Evolutionary conservation across 1,140 invertebrate genomes (phyloP).

Genomic region (Nixonia krombeini): DNA sequence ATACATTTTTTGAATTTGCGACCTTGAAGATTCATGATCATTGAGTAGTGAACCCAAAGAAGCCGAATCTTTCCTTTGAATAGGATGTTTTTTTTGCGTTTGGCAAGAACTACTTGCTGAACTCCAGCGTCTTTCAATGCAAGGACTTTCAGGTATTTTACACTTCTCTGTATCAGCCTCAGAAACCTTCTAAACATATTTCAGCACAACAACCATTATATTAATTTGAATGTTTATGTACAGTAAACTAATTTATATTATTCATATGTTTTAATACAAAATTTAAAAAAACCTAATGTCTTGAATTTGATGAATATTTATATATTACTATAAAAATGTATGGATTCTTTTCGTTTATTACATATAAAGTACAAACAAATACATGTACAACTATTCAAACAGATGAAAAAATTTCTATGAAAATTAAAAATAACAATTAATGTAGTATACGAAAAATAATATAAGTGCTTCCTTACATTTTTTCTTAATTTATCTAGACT

Average conservation of each 20-base stretch:
- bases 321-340: too few relatives aligned
- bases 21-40: slow-evolving; percentile 40
- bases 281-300: too few relatives aligned
- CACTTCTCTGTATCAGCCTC: slow-evolving; percentile 37
- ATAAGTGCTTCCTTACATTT: too few relatives aligned
- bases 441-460: too few relatives aligned
- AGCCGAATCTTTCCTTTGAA: slow-evolving; percentile 42
- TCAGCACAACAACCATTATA: slow-evolving; percentile 10
- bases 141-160: slow-evolving; percentile 36
- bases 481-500: slow-evolving; percentile 63
- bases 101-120: slow-evolving; percentile 46
- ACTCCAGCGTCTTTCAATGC: slow-evolving; percentile 63
- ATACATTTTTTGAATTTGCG: slow-evolving; percentile 39
- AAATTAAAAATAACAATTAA: too few relatives aligned
- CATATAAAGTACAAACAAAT: too few relatives aligned
- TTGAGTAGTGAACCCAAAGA: slow-evolving; percentile 27
- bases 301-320: too few relatives aligned
- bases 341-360: too few relatives aligned
- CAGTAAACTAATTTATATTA: too few relatives aligned
- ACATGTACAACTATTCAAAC: too few relatives aligned
- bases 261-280: too few relatives aligned
- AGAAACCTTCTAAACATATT: slow-evolving; percentile 50
- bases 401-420: too few relatives aligned
- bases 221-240: background rate
- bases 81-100: slow-evolving; percentile 48